A percentile compares a stretch with the other conserved stretches of the same genome.
phyloP scores from a whole-genome alignment of 2,888 invertebrate genomes.

The Sesamia inferens region DNA sequence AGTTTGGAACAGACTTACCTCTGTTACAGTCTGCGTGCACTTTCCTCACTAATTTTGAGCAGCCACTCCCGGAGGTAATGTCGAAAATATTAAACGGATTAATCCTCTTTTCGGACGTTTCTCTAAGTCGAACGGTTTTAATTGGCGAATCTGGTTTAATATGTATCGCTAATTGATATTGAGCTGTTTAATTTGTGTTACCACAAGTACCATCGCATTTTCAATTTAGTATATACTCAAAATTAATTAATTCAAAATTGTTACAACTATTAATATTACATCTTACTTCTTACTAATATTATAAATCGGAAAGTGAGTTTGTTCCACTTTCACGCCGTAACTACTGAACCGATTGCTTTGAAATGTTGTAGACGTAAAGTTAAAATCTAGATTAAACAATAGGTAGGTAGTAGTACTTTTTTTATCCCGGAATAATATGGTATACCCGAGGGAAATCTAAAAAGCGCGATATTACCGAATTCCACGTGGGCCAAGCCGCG shows the following conservation, averaged over 20 bases:
- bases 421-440: no score
- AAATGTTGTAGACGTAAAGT: no score
- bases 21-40: conserved; percentile 59
- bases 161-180: conserved; percentile 42
- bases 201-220: conserved; percentile 21
- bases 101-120: conserved; percentile 55
- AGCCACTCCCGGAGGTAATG: conserved; percentile 46
- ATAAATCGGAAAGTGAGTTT: no score
- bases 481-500: no score
- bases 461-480: no score
- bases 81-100: conserved; percentile 60
- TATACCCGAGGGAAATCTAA: no score
- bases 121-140: conserved; percentile 45
- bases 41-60: conserved; percentile 55
- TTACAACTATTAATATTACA: not conserved
- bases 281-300: no score
- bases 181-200: conserved; percentile 24
- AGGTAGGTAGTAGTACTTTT: no score
- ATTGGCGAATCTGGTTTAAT: conserved; percentile 37
- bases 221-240: not conserved
- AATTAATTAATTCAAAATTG: not conserved
- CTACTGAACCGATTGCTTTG: no score
- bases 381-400: no score
- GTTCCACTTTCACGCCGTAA: no score
- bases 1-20: conserved; percentile 68